Percentiles rank a stretch among this genome's conserved stretches.
Conservation (phyloP, 2,888 invertebrate species). For the Microdon myrmicae region DNA sequence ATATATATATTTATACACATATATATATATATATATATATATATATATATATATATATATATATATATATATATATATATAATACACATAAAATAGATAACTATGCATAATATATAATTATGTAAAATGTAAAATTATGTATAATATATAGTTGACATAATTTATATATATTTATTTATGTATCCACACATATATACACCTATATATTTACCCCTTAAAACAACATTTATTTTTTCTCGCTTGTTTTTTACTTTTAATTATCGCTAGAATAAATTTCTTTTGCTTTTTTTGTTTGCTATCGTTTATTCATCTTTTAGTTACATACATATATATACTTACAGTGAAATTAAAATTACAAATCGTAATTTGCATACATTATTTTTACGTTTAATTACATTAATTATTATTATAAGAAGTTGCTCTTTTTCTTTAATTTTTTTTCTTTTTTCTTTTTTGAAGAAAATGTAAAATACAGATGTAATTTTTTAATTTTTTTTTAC, state of each 20-base stretch:
- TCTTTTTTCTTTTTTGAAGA: conserved; percentile 31
- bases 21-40: too few species aligned
- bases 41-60: too few species aligned
- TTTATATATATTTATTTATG: conserved; percentile 8
- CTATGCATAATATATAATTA: too few species aligned
- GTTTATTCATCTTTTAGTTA: conserved; percentile 25
- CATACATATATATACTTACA: conserved; percentile 42
- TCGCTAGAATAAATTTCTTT: too few species aligned
- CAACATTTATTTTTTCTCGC: conserved; percentile 17
- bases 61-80: too few species aligned
- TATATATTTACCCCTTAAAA: conserved; percentile 16
- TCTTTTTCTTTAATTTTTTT: conserved; percentile 9
- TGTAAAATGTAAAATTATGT: conserved; percentile 1
- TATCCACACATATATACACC: too few species aligned
- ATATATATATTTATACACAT: too few species aligned
- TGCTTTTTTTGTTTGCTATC: conserved; percentile 8
- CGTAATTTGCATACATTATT: conserved; percentile 8
- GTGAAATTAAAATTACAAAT: conserved; percentile 33
- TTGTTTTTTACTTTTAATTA: conserved; percentile 16
- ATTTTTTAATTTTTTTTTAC: conserved; percentile 16
- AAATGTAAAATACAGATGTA: conserved; percentile 37
- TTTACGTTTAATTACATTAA: conserved; percentile 36
- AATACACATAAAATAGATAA: too few species aligned
- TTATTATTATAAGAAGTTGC: conserved; percentile 38
- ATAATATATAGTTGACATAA: not conserved